phyloP scores from a whole-genome alignment of 2,113 vertebrate genomes.

The Equus przewalskii region DNA sequence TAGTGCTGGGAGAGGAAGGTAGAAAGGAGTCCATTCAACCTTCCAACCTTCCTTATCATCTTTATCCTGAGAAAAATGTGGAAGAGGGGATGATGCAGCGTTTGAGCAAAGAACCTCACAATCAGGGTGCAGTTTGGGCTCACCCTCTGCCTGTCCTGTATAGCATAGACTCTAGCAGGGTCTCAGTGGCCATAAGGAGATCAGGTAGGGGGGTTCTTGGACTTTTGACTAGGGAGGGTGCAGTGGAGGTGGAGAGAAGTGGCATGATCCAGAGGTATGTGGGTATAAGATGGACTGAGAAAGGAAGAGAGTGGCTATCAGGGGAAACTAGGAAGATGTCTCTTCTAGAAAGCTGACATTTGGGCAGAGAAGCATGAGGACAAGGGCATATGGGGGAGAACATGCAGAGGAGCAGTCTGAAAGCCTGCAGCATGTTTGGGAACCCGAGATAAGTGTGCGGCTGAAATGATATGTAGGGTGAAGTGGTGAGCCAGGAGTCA shows the following conservation, averaged over 20 bases:
- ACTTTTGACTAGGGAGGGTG: not conserved
- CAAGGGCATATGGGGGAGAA: not conserved
- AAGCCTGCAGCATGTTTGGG: not conserved
- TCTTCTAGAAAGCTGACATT: not conserved
- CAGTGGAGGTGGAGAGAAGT: not conserved
- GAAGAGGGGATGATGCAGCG: not conserved
- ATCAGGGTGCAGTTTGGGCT: not conserved
- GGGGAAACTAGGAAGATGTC: not conserved
- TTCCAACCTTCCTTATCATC: not conserved
- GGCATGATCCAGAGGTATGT: not conserved
- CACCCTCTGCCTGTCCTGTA: not conserved
- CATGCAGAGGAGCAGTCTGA: not conserved
- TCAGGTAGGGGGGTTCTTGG: not conserved
- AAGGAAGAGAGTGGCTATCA: not conserved
- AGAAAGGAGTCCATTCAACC: fast-evolving
- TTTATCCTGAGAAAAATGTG: not conserved
- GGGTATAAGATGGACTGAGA: not conserved
- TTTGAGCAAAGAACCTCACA: not conserved
- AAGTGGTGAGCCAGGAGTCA: not conserved
- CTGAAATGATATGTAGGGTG: not conserved
- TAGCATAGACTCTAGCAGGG: not conserved
- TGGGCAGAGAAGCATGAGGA: not conserved
- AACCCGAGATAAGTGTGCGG: fast-evolving
- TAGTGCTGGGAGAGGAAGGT: not conserved
- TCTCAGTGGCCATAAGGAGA: not conserved